Conservation (phyloP, 2,797 vertebrate genomes). For the Chanos chanos region DNA sequence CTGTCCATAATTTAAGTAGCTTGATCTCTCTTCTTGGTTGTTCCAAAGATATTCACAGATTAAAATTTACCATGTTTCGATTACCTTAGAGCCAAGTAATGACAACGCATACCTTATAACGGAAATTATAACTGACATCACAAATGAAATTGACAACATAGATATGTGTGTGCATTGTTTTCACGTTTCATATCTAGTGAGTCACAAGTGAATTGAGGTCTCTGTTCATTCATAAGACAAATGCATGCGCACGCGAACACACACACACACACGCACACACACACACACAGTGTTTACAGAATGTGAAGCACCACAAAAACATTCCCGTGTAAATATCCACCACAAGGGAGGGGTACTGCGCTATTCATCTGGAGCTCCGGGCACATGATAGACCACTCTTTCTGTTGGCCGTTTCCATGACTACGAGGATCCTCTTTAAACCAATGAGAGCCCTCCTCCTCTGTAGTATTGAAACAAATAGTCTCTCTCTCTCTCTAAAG, state of each 20-base stretch:
- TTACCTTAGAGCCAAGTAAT: too few relatives aligned
- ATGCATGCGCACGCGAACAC: too few relatives aligned
- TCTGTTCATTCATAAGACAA: slow-evolving; percentile 6
- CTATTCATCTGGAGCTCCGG: slow-evolving; percentile 30
- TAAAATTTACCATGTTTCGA: too few relatives aligned
- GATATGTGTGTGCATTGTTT: too few relatives aligned
- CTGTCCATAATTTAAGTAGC: too few relatives aligned
- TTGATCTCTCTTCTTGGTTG: too few relatives aligned
- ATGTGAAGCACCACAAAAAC: slow-evolving; percentile 20
- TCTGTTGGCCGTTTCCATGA: slow-evolving; percentile 79
- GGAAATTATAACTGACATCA: too few relatives aligned
- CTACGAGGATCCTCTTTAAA: slow-evolving; percentile 70
- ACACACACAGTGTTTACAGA: slow-evolving; percentile 10
- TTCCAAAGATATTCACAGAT: too few relatives aligned
- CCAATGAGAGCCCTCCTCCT: slow-evolving; percentile 65
- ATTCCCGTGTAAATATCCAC: slow-evolving; percentile 27
- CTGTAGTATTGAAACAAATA: slow-evolving; percentile 64
- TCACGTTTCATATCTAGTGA: too few relatives aligned
- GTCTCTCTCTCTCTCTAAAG: slow-evolving; percentile 78
- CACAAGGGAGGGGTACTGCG: slow-evolving; percentile 33
- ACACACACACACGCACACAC: slow-evolving; percentile 14
- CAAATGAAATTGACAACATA: too few relatives aligned
- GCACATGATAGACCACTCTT: slow-evolving; percentile 65
- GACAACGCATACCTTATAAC: too few relatives aligned
- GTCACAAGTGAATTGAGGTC: too few relatives aligned